Percentiles rank a stretch among this genome's conserved stretches.
Conservation (phyloP, 2,113 vertebrate genomes). For the Apteryx owenii region DNA sequence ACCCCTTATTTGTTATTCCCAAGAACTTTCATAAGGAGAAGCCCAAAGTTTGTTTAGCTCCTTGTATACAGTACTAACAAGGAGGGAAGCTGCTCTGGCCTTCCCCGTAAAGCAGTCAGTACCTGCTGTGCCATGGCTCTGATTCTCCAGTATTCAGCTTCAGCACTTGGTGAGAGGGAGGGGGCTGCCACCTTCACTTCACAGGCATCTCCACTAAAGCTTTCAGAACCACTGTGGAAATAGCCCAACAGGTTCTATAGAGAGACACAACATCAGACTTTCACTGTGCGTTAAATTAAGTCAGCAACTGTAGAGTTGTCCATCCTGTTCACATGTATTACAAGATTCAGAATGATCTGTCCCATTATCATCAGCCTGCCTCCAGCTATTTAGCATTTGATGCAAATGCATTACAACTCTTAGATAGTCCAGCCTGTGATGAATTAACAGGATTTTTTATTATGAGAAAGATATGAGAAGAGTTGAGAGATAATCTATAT, state of each 20-base stretch:
- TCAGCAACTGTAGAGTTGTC: neutral
- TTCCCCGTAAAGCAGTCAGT: neutral
- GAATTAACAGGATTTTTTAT: neutral
- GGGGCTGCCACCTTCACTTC: slow-evolving; percentile 97
- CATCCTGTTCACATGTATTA: neutral
- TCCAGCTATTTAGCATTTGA: neutral
- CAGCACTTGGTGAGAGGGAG: slow-evolving; percentile 88
- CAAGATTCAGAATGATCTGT: neutral
- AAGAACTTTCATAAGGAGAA: neutral
- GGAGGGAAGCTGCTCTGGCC: neutral
- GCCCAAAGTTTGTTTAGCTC: neutral
- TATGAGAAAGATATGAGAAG: neutral
- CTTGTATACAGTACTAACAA: neutral
- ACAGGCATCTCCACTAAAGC: slow-evolving; percentile 93
- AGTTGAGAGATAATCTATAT: neutral
- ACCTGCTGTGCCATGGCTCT: slow-evolving; percentile 99
- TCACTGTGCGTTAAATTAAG: neutral
- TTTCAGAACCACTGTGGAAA: slow-evolving; percentile 93
- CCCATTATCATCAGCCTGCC: neutral
- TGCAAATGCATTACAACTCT: neutral
- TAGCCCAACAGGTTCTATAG: slow-evolving; percentile 92
- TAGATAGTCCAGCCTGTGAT: neutral
- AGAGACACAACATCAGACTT: slow-evolving; percentile 35
- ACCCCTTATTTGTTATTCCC: neutral
- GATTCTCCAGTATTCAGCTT: slow-evolving; percentile 97